Evolutionary conservation across 2,797 vertebrate genomes (phyloP).

Genomic region (Myotis daubentonii): DNA sequence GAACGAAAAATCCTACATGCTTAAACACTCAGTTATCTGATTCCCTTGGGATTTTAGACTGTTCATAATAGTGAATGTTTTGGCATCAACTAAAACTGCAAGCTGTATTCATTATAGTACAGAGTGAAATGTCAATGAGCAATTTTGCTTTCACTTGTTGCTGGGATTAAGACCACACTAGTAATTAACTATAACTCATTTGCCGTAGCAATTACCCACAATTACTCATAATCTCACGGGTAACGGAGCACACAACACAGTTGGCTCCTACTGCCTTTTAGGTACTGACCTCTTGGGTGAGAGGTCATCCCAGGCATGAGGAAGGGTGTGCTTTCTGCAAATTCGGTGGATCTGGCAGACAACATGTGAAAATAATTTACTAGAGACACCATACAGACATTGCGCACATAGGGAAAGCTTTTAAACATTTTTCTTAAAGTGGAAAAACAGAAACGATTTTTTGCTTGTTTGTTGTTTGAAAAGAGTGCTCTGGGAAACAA

Average conservation of each 20-base stretch:
- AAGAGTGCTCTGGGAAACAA: conserved; percentile 46
- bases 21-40: conserved; percentile 37
- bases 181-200: conserved; percentile 70
- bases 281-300: background rate
- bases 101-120: background rate
- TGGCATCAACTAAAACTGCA: conserved; percentile 18
- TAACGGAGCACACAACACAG: conserved; percentile 1
- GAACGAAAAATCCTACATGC: background rate
- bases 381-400: background rate
- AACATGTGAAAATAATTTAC: conserved; percentile 69
- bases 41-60: conserved; percentile 34
- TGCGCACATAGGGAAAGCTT: background rate
- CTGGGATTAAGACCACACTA: conserved; percentile 50
- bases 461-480: conserved; percentile 16
- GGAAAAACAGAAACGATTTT: conserved; percentile 26
- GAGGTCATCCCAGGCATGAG: conserved; percentile 35
- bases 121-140: background rate
- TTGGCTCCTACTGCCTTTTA: conserved; percentile 38
- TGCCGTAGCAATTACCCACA: conserved; percentile 60
- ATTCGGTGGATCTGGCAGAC: background rate
- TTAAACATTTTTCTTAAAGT: background rate
- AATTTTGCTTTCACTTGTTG: conserved; percentile 46
- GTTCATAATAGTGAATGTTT: background rate
- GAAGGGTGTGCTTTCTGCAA: background rate
- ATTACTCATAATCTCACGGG: conserved; percentile 64